These are phyloP conservation scores for Morone chrysops DNA, from an alignment of 2,113 vertebrate species.

Conservation along the genomic window DNA sequence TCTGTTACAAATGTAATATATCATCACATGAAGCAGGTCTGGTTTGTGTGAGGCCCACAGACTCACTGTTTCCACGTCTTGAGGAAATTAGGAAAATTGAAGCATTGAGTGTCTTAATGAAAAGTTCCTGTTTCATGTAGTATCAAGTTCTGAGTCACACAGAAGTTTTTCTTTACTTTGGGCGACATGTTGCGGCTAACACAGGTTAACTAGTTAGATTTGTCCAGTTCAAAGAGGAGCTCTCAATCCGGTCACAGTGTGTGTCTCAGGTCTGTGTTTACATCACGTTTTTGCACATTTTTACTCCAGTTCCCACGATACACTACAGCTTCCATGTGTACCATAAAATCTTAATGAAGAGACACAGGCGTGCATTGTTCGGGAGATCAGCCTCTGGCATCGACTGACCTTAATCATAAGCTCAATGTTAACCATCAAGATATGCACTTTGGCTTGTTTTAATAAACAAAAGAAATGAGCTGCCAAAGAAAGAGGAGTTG, in stretches of 20 bases:
- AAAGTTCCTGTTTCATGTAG: conserved; percentile 24
- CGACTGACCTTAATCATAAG: conserved; percentile 45
- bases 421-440: conserved; percentile 46
- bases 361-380: conserved; percentile 66
- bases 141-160: conserved; percentile 8
- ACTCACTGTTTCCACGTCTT: conserved; percentile 30
- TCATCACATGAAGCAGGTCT: not conserved
- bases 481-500: not conserved
- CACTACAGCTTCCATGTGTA: conserved; percentile 54
- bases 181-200: not conserved
- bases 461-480: conserved; percentile 43
- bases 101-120: conserved; percentile 24
- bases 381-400: conserved; percentile 36
- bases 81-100: conserved; percentile 37
- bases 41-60: not conserved
- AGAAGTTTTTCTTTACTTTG: not conserved
- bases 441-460: conserved; percentile 25
- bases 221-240: conserved; percentile 14
- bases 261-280: conserved; percentile 8
- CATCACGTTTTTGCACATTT: conserved; percentile 16
- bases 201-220: not conserved
- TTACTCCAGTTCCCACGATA: conserved; percentile 35
- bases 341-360: conserved; percentile 58
- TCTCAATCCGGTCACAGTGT: not conserved
- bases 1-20: conserved; percentile 24